Evolutionary conservation across 2,888 invertebrate species (phyloP), one percentile per base, ranked within the genome.

Genomic region (Torymus texanus): DNA sequence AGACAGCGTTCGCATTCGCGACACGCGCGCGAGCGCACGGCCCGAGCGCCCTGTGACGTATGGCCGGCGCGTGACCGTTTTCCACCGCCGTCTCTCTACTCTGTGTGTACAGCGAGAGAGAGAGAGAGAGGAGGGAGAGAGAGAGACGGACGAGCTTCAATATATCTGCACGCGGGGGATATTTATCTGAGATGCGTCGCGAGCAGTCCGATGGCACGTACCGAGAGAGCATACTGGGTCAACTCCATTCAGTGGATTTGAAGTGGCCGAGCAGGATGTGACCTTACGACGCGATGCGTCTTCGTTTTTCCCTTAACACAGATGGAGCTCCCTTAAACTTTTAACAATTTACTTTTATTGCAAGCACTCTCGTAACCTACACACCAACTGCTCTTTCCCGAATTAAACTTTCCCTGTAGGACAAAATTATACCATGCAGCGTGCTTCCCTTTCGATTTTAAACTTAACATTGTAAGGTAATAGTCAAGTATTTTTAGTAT

Each of bases 41-140:
- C 18, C 41, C 81, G 14, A 8, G 11, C 58, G 55, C 5, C 2
- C 5, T 41, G 41, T 73, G 85, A 87, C 85, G 85, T 85, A 87
- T 85, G 85, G 82, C 83, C 84, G 84, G 85, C 87, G 85, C 88
- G 87, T 88, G 88, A 88, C 85, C 86, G 85, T 87, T 87, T 88
- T 87, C 86, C 84, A 78, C 12, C 59, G 70, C 41, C 41, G 41
- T 41, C 41, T 41, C 41, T 41, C 41, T 41, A 41, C 41, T 41
- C 41, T 41, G 41, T 41, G 41, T 41, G 41, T 41, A 41, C 41
- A 41, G 41, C 14, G 58, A 58, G 75, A 51, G 14, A 4, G 56
- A 14, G 53, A 50, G 68, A 68, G 56, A 14, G 53, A 50, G 68
- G 58, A 61, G 66, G 18, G 51, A 21, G 50, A 65, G 74, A 58